Evolutionary conservation across 2,888 invertebrate genomes (phyloP), one percentile per base, ranked within the genome.

Genomic region (Strigamia maritima): DNA sequence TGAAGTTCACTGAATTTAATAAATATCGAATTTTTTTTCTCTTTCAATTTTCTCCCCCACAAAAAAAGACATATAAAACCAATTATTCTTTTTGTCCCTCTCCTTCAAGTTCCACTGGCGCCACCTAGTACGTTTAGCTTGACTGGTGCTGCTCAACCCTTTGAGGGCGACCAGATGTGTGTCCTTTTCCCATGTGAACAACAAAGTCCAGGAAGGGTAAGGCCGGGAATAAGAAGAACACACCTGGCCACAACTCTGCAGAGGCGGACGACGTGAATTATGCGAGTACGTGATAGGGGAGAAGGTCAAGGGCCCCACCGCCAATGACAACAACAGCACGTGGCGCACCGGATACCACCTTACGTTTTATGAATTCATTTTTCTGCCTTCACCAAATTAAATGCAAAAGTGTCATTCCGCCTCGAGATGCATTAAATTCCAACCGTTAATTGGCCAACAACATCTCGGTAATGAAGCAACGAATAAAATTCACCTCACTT

Each of bases 321-420:
- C 22, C 60, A 60, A 60, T 60, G 60, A 60, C 60, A 60, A 60
- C 60, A 60, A 24, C 60, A 60, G 60, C 60, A 60, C 60, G 60
- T 60, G 60, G 60, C 60, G 24, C 60, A 22, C 19, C 60, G 60
- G 60, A 60, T 10, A 19, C 22, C 60, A 8, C 14, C 3, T 60
- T 60, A 22, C 22, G n/a, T 24, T 22, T 22, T 7, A 60, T 4
- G 24, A 60, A 60, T 24, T 60, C 60, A 60, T 60, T 24, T 60
- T 60, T 60, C 19, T 8, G 16, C 12, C 22, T 14, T 22, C 22
- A 22, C 16, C 60, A 60, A n/a, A 60, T 60, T 60, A 60, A 24
- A 60, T 24, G 60, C 22, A 22, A 16, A 54, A 60, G 60, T 22
- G 60, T 60, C 60, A 60, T 60, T 60, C 12, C 24, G 60, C 60